These are phyloP conservation scores for Limnephilus marmoratus DNA, from an alignment of 2,888 invertebrate species.

Conservation along the genomic window DNA sequence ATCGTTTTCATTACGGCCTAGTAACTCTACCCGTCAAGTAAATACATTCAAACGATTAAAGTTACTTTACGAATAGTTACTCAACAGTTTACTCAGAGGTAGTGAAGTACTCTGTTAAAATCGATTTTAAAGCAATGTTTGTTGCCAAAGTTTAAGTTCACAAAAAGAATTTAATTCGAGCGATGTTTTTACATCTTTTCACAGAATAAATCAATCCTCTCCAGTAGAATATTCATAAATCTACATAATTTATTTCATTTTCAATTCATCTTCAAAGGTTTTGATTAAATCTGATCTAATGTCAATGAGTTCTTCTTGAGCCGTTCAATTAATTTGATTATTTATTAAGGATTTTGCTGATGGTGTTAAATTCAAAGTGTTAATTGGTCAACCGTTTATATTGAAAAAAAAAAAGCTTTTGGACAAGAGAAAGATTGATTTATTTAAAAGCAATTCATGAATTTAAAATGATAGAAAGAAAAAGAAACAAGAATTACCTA, in stretches of 20 bases:
- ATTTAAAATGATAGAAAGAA: neutral
- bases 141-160: too few species aligned
- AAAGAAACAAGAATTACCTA: too few species aligned
- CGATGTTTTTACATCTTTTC: neutral
- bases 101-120: too few species aligned
- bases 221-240: neutral
- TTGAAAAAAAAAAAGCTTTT: neutral
- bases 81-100: too few species aligned
- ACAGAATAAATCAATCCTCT: neutral
- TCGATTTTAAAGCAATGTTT: too few species aligned
- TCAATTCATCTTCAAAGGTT: neutral
- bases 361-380: neutral
- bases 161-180: neutral
- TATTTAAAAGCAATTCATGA: neutral
- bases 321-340: neutral
- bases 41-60: too few species aligned
- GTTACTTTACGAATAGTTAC: too few species aligned
- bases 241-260: neutral
- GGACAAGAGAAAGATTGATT: neutral
- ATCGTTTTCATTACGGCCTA: too few species aligned
- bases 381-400: neutral
- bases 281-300: neutral
- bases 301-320: neutral
- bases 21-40: too few species aligned
- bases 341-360: neutral